Evolutionary conservation across 2,113 vertebrate species (phyloP).

Genomic region (Nyctereutes procyonoides): DNA sequence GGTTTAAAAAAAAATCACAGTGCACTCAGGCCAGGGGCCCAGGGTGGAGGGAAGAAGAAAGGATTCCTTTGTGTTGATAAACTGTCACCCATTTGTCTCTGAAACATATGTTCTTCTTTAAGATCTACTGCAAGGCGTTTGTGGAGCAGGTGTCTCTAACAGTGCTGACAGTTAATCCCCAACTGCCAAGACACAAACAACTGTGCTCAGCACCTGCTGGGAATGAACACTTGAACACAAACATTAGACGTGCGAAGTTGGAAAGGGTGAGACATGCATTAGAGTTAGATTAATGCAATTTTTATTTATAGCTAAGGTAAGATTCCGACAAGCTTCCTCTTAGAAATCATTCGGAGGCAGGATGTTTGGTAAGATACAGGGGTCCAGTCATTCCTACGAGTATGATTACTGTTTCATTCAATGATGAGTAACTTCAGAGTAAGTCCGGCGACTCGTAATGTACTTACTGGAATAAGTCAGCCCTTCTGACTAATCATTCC

Average conservation of each 20-base stretch:
- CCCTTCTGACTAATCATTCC: neutral
- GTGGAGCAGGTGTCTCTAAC: constrained; percentile 84
- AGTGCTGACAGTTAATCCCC: constrained; percentile 80
- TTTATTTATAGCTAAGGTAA: constrained; percentile 28
- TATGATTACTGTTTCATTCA: neutral
- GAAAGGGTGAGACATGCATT: neutral
- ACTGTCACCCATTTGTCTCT: constrained; percentile 63
- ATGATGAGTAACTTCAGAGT: neutral
- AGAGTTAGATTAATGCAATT: neutral
- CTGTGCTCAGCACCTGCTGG: constrained; percentile 75
- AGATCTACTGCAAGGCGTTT: constrained; percentile 71
- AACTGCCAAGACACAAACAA: constrained; percentile 83
- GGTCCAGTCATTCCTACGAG: neutral
- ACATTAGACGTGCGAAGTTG: constrained; percentile 43
- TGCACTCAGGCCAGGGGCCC: neutral
- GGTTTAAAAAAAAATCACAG: constrained; percentile 9
- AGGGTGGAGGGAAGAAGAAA: neutral
- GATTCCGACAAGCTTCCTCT: neutral
- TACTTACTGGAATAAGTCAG: neutral
- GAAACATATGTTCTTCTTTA: constrained; percentile 79
- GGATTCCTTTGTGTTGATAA: neutral
- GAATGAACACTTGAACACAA: constrained; percentile 33
- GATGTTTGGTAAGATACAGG: neutral
- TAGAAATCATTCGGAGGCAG: neutral
- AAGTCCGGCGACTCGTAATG: neutral